Conservation (phyloP, 2,113 vertebrate genomes). For the Boulengeromyrus knoepffleri region DNA sequence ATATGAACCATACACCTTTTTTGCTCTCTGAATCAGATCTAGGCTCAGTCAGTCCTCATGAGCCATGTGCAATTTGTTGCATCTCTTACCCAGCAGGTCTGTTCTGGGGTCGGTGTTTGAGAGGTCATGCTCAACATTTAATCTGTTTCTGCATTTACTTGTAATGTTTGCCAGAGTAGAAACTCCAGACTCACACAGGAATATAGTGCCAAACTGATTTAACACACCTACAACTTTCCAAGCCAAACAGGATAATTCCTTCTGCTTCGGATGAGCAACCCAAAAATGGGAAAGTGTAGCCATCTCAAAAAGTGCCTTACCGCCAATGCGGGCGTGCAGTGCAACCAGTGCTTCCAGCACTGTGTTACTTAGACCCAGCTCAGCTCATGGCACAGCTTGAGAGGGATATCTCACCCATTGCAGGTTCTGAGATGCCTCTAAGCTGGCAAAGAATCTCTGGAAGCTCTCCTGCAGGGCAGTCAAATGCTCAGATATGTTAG, state of each 20-base stretch:
- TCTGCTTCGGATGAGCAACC: background rate
- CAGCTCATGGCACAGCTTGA: background rate
- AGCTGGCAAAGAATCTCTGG: background rate
- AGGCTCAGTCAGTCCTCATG: background rate
- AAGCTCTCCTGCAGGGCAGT: background rate
- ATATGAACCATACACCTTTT: background rate
- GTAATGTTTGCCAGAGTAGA: background rate
- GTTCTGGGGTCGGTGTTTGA: background rate
- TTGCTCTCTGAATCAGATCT: background rate
- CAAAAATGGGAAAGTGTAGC: background rate
- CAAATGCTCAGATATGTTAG: background rate
- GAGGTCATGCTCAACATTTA: background rate
- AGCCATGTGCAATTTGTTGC: background rate
- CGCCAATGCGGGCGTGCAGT: background rate
- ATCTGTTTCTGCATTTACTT: background rate
- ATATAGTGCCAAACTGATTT: background rate
- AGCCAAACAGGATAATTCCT: background rate
- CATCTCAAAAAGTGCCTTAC: background rate
- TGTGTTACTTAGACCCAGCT: background rate
- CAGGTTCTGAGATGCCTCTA: background rate
- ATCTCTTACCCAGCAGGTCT: background rate
- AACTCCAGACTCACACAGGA: background rate
- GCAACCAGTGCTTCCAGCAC: background rate
- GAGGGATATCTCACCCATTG: background rate
- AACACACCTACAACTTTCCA: background rate